phyloP scores from a whole-genome alignment of 2,797 vertebrate genomes.

The Crenichthys baileyi region DNA sequence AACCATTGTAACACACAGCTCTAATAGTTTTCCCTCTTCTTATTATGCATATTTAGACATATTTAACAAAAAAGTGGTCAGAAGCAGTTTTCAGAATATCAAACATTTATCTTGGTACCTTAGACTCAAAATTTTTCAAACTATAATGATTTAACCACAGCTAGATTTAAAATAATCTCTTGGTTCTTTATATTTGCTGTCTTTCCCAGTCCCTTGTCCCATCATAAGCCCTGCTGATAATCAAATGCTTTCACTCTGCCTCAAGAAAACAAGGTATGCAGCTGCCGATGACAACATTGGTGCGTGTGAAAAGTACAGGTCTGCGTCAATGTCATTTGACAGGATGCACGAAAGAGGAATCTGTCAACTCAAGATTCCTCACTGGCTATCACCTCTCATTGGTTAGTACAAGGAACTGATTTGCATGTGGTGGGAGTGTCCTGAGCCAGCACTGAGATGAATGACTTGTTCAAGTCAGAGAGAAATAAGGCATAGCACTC shows the following conservation, averaged over 20 bases:
- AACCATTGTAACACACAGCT: not conserved
- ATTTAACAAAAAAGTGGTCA: not conserved
- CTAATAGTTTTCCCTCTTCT: not conserved
- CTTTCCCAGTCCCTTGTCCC: constrained; percentile 37
- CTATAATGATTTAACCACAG: constrained; percentile 51
- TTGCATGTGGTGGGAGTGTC: constrained; percentile 83
- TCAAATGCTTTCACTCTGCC: constrained; percentile 43
- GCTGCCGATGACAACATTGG: constrained; percentile 29
- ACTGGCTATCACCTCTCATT: constrained; percentile 65
- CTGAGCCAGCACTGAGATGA: constrained; percentile 73
- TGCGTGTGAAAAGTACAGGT: constrained; percentile 45
- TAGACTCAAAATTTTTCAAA: not conserved
- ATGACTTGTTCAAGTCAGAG: constrained; percentile 80
- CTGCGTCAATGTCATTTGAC: constrained; percentile 24
- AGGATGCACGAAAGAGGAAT: constrained; percentile 45
- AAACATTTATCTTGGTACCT: constrained; percentile 15
- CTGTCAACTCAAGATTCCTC: constrained; percentile 50
- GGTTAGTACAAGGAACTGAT: constrained; percentile 66
- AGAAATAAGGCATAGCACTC: constrained; percentile 71
- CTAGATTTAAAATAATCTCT: constrained; percentile 66
- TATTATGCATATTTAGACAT: not conserved
- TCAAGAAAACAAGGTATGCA: constrained; percentile 44
- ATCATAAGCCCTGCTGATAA: constrained; percentile 42
- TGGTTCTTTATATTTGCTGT: constrained; percentile 47
- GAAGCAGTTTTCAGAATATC: constrained; percentile 7